Conservation (phyloP, 2,113 vertebrate species). For the Pelecanus crispus region DNA sequence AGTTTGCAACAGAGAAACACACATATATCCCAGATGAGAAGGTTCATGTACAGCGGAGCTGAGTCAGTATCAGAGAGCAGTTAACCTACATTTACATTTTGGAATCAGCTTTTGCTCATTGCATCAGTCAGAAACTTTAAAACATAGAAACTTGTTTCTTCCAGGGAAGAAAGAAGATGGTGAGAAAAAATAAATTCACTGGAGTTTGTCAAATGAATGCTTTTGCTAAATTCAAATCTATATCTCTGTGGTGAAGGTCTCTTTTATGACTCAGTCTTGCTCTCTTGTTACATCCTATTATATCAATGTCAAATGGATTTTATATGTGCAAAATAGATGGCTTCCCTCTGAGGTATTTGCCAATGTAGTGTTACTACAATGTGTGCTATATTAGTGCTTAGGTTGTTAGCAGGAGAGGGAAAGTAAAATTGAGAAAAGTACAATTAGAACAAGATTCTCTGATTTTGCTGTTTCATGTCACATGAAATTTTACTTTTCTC, state of each 20-base stretch:
- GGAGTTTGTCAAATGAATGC: neutral
- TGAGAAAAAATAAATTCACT: neutral
- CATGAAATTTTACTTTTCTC: neutral
- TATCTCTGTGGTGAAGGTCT: neutral
- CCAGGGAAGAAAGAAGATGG: neutral
- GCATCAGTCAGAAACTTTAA: neutral
- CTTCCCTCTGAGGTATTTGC: neutral
- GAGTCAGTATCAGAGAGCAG: neutral
- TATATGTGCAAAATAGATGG: neutral
- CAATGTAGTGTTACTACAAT: neutral
- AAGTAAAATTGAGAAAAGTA: neutral
- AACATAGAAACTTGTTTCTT: neutral
- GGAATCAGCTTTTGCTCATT: neutral
- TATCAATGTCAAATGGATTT: neutral
- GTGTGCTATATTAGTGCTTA: neutral
- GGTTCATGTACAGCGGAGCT: accelerated
- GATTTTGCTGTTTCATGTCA: neutral
- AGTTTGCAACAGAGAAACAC: neutral
- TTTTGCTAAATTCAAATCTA: neutral
- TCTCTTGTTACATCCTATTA: neutral
- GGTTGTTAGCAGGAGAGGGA: neutral
- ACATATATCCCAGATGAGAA: neutral
- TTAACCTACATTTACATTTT: neutral
- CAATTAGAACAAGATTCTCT: neutral
- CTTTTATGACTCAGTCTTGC: neutral